Conservation (phyloP, 2,888 invertebrate species). For the Drosophila pseudotalamancana region DNA sequence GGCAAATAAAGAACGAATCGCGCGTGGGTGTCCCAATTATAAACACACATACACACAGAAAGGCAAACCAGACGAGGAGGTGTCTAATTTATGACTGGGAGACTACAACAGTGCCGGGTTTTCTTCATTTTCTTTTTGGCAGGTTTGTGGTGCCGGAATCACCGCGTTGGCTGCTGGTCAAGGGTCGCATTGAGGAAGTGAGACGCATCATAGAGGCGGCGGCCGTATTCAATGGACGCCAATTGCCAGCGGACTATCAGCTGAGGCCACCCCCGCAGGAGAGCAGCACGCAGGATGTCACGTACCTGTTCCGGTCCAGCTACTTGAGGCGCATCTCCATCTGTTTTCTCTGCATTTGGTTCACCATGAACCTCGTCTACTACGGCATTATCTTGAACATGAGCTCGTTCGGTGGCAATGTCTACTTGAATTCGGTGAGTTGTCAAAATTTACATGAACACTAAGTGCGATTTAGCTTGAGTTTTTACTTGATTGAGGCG, state of each 20-base stretch:
- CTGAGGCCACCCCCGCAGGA: slow-evolving; percentile 86
- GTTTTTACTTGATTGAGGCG: slow-evolving; percentile 18
- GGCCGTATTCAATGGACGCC: slow-evolving; percentile 87
- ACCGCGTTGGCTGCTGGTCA: slow-evolving; percentile 90
- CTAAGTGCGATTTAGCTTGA: slow-evolving; percentile 29
- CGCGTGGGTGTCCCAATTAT: slow-evolving; percentile 60
- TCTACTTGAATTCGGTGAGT: slow-evolving; percentile 90
- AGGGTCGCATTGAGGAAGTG: slow-evolving; percentile 89
- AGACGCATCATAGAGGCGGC: slow-evolving; percentile 88
- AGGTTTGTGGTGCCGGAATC: slow-evolving; percentile 93
- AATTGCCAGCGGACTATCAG: slow-evolving; percentile 88
- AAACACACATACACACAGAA: slow-evolving; percentile 17
- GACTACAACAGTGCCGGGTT: slow-evolving; percentile 22
- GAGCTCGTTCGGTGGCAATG: slow-evolving; percentile 90
- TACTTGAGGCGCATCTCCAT: slow-evolving; percentile 88
- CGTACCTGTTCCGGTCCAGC: slow-evolving; percentile 88
- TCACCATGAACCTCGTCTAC: slow-evolving; percentile 87
- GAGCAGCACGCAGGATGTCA: slow-evolving; percentile 86
- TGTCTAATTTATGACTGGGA: slow-evolving; percentile 43
- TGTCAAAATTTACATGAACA: slow-evolving; percentile 24
- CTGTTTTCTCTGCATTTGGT: slow-evolving; percentile 90
- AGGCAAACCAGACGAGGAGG: slow-evolving; percentile 14
- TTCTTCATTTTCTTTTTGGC: slow-evolving; percentile 38
- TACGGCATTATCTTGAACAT: slow-evolving; percentile 88
- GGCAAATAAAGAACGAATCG: slow-evolving; percentile 48